Evolutionary conservation across 2,113 vertebrate genomes (phyloP).

Genomic region (Nothoprocta perdicaria): DNA sequence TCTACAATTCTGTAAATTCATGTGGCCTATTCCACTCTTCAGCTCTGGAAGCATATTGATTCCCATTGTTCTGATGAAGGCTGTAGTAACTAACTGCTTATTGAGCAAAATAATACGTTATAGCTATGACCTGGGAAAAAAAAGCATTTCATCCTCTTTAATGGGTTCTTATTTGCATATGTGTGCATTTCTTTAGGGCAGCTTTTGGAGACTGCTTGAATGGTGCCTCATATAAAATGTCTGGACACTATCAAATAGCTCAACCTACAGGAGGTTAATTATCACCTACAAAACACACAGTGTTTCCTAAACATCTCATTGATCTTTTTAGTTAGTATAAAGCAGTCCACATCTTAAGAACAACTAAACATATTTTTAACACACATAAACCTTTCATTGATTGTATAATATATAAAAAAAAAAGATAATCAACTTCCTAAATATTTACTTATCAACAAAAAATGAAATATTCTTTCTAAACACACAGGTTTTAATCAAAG

Average conservation of each 20-base stretch:
- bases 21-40: neutral
- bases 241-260: neutral
- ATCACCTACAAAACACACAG: neutral
- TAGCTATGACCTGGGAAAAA: neutral
- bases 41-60: neutral
- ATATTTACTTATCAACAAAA: neutral
- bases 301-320: neutral
- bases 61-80: neutral
- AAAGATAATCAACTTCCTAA: neutral
- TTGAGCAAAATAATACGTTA: neutral
- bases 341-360: neutral
- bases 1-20: neutral
- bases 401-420: fast-evolving
- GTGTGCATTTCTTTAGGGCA: neutral
- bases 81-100: neutral
- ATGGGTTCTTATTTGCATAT: neutral
- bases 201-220: neutral
- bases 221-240: neutral
- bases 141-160: neutral
- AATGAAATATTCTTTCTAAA: neutral
- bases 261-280: neutral
- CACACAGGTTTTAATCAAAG: neutral
- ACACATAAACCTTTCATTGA: neutral
- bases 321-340: neutral
- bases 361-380: neutral